These are phyloP conservation scores for Hirundo rustica DNA, from an alignment of 2,797 vertebrate genomes.

Conservation along the genomic window DNA sequence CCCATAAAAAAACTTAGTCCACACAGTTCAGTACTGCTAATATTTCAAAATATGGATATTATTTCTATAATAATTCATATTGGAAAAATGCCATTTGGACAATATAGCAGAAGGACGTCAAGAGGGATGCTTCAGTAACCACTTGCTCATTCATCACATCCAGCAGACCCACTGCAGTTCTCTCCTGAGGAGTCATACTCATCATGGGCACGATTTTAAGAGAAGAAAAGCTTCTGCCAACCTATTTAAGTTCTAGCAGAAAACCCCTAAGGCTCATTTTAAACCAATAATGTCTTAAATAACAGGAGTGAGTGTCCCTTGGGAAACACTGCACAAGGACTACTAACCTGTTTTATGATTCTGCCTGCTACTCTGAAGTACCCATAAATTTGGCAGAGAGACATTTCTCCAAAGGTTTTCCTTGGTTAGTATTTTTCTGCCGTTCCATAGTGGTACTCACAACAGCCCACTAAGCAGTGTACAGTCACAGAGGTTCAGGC, in stretches of 20 bases:
- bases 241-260: background rate
- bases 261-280: conserved; percentile 4
- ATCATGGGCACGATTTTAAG: background rate
- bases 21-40: background rate
- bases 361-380: background rate
- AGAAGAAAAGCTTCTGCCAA: conserved; percentile 11
- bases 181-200: background rate
- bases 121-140: background rate
- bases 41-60: background rate
- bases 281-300: conserved; percentile 31
- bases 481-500: background rate
- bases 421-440: background rate
- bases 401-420: background rate
- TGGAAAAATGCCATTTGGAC: background rate
- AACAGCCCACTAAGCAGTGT: background rate
- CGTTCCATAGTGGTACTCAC: background rate
- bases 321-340: conserved; percentile 11
- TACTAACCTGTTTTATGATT: conserved; percentile 15
- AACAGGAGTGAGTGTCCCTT: background rate
- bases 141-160: background rate
- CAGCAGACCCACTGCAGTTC: background rate
- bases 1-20: background rate
- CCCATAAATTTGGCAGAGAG: background rate
- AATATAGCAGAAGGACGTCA: background rate
- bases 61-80: background rate